phyloP scores from a whole-genome alignment of 1,140 invertebrate species.

The Drosophila trapezifrons region DNA sequence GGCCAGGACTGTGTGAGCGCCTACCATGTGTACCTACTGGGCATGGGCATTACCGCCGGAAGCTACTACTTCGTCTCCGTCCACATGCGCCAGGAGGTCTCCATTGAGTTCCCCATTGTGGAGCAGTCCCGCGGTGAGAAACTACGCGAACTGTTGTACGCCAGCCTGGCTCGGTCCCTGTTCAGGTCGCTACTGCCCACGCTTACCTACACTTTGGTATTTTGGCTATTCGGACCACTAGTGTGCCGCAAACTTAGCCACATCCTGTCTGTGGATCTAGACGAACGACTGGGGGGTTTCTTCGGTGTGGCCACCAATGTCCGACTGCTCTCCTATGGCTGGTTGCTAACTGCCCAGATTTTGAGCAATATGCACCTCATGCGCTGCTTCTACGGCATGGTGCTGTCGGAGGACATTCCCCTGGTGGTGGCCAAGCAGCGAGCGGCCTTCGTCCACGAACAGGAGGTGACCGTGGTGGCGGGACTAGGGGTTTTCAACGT shows the following conservation, averaged over 20 bases:
- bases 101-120: constrained; percentile 88
- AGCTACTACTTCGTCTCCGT: constrained; percentile 88
- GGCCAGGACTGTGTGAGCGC: constrained; percentile 85
- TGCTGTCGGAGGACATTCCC: constrained; percentile 88
- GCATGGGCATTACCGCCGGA: constrained; percentile 89
- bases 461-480: constrained; percentile 85
- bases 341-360: constrained; percentile 89
- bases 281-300: constrained; percentile 61
- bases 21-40: constrained; percentile 86
- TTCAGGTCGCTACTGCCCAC: constrained; percentile 86
- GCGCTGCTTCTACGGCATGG: constrained; percentile 88
- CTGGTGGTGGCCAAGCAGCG: constrained; percentile 85
- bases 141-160: constrained; percentile 86
- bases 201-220: constrained; percentile 85
- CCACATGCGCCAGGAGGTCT: constrained; percentile 85
- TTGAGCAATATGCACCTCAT: constrained; percentile 88
- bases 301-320: constrained; percentile 53
- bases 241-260: constrained; percentile 46
- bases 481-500: constrained; percentile 86
- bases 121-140: constrained; percentile 88
- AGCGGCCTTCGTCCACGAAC: constrained; percentile 12
- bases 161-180: constrained; percentile 86
- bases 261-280: constrained; percentile 53
- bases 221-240: constrained; percentile 53
- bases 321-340: constrained; percentile 87